phyloP scores from a whole-genome alignment of 2,888 invertebrate genomes.

The Drosophila nigritarsus region DNA sequence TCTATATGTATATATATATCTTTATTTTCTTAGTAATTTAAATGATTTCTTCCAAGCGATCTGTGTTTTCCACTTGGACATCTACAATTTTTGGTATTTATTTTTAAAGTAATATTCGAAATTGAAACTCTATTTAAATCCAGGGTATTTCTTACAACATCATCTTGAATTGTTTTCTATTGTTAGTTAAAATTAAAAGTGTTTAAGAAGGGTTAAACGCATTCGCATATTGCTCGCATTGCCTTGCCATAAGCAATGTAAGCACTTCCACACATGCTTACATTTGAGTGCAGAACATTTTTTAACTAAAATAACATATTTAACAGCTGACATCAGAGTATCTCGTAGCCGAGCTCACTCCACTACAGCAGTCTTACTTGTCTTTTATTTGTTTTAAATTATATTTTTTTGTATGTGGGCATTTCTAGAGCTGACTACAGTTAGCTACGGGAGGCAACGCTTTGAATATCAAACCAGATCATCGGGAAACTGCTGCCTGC shows the following conservation, averaged over 20 bases:
- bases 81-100: background rate
- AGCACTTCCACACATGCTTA: background rate
- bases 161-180: no score
- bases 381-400: background rate
- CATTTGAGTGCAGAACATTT: background rate
- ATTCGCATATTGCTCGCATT: background rate
- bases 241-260: background rate
- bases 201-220: no score
- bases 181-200: background rate
- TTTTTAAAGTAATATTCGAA: background rate
- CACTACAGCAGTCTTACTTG: constrained; percentile 3
- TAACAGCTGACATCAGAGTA: background rate
- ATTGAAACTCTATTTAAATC: no score
- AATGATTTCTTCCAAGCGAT: no score
- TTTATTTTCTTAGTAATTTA: background rate
- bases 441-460: constrained; percentile 27
- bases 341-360: background rate
- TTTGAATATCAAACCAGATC: constrained; percentile 66
- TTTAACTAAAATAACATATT: background rate
- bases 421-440: constrained; percentile 33
- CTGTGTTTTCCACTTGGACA: background rate
- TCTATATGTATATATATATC: background rate
- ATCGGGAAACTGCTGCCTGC: constrained; percentile 33
- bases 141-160: background rate
- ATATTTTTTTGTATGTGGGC: constrained; percentile 35